Percentiles rank a stretch among this genome's conserved stretches.
Evolutionary conservation across 2,113 vertebrate genomes (phyloP).

Genomic region (Sphyrna mokarran): DNA sequence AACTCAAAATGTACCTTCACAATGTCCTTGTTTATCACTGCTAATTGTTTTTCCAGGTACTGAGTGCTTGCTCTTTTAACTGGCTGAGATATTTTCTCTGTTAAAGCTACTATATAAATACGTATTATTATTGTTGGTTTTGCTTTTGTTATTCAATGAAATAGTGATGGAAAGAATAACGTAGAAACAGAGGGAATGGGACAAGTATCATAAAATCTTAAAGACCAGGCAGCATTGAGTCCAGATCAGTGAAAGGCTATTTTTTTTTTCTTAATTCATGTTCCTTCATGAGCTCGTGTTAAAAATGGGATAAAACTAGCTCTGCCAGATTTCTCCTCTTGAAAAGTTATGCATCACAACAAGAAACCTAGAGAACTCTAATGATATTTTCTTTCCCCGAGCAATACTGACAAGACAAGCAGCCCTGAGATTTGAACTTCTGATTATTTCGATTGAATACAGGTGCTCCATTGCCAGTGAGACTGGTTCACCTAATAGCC

Average conservation of each 20-base stretch:
- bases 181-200: background rate
- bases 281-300: background rate
- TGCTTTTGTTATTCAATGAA: background rate
- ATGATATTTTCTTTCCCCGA: background rate
- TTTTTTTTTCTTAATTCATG: background rate
- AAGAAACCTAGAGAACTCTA: background rate
- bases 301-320: background rate
- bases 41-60: background rate
- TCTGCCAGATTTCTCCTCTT: background rate
- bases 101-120: background rate
- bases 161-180: background rate
- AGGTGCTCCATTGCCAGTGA: background rate
- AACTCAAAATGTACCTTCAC: background rate
- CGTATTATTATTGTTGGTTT: background rate
- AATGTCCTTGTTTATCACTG: background rate
- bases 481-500: background rate
- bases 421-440: background rate
- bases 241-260: background rate
- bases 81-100: background rate
- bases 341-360: background rate
- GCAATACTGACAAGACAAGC: background rate
- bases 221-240: background rate
- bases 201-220: background rate
- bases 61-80: too few relatives aligned
- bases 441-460: background rate